phyloP scores from a whole-genome alignment of 2,797 vertebrate genomes.

The Numenius phaeopus region DNA sequence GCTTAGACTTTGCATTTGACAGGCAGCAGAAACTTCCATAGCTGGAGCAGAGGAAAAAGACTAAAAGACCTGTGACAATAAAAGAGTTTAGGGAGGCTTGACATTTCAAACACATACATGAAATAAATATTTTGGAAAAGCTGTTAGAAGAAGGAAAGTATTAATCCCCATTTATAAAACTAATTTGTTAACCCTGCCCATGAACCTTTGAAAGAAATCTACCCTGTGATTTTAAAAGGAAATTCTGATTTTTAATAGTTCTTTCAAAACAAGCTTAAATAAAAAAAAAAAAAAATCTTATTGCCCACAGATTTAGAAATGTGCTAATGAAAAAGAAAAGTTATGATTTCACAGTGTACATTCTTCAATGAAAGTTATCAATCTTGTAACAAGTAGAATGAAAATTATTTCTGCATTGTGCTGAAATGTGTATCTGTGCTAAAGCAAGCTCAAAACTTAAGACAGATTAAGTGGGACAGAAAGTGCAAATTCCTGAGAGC shows the following conservation, averaged over 20 bases:
- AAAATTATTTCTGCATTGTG: slow-evolving; percentile 41
- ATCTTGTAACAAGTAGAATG: slow-evolving; percentile 39
- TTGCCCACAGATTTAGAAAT: slow-evolving; percentile 64
- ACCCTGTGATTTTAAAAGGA: slow-evolving; percentile 35
- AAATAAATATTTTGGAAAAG: slow-evolving; percentile 7
- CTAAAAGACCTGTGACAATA: neutral
- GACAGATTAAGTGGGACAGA: slow-evolving; percentile 40
- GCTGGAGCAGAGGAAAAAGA: neutral
- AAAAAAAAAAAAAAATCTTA: slow-evolving; percentile 23
- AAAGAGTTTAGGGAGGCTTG: neutral
- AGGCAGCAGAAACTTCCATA: neutral
- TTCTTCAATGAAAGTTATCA: slow-evolving; percentile 49
- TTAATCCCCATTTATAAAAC: neutral
- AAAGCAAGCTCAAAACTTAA: slow-evolving; percentile 55
- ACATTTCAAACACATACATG: neutral
- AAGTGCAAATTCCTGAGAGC: slow-evolving; percentile 74
- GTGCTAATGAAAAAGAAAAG: slow-evolving; percentile 41
- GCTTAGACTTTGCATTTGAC: neutral
- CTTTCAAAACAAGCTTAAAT: slow-evolving; percentile 61
- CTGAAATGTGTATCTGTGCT: slow-evolving; percentile 56
- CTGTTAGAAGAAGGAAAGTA: neutral
- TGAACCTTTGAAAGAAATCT: slow-evolving; percentile 18
- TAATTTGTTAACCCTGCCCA: neutral
- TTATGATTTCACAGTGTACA: slow-evolving; percentile 69
- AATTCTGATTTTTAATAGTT: slow-evolving; percentile 62